Evolutionary conservation across 92 coral and sea anemone species (phyloP).

Genomic region (Porites divaricata): DNA sequence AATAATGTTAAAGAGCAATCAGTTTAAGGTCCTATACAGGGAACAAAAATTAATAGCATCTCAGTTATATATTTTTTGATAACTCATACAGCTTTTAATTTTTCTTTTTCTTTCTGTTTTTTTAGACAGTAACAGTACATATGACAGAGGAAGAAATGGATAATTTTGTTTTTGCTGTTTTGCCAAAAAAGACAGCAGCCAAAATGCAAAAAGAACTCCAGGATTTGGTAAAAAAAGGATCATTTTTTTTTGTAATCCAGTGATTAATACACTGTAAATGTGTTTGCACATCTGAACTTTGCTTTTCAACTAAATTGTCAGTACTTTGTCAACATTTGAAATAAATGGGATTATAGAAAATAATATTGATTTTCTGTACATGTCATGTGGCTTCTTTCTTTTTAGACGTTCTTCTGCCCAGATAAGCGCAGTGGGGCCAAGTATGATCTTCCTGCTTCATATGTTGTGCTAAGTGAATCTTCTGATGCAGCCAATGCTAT

Average conservation of each 20-base stretch:
- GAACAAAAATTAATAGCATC: too few species aligned
- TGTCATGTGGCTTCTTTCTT: not conserved
- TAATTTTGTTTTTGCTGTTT: conserved; percentile 95
- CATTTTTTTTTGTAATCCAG: too few species aligned
- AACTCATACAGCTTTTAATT: not conserved
- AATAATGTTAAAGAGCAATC: too few species aligned
- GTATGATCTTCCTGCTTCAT: conserved; percentile 86
- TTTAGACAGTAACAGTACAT: conserved; percentile 92
- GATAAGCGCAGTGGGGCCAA: conserved; percentile 91
- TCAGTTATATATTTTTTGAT: too few species aligned
- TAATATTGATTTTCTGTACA: too few species aligned
- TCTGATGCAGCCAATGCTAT: conserved; percentile 80
- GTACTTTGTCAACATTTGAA: too few species aligned
- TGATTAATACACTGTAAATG: too few species aligned
- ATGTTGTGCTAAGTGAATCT: conserved; percentile 80
- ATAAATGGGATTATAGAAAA: not conserved
- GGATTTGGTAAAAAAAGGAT: conserved; percentile 72
- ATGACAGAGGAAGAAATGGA: conserved; percentile 99
- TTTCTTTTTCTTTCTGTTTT: not conserved
- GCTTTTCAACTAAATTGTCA: too few species aligned
- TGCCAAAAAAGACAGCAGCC: conserved; percentile 92
- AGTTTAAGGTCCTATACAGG: too few species aligned
- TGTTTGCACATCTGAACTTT: too few species aligned
- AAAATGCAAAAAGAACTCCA: conserved; percentile 96
- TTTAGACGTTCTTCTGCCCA: conserved; percentile 94